Base-by-base conservation (phyloP, 2,113 vertebrate genomes). In the Typhlomys cinereus region DNA sequence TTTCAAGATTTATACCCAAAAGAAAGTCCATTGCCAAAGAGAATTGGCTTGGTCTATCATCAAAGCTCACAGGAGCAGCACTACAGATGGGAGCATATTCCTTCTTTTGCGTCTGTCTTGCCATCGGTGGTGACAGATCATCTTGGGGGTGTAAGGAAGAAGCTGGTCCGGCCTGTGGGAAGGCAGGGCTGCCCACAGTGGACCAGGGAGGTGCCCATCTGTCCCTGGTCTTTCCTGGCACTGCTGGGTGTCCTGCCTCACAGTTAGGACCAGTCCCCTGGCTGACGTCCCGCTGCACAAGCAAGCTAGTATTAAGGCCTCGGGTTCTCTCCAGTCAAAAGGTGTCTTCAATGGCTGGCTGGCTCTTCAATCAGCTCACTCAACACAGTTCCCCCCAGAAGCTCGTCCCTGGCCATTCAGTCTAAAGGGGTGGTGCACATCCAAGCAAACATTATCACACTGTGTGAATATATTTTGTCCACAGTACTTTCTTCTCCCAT, bases 181-280 rank as follows among this genome's bases (percentile, higher is more conserved):
- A 73, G 62, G 20, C 27, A 54, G 15, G 14, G 29, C 14, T 14
- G 10, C 0, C n/a, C 17, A 21, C 80, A 2, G 0, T 36, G 20
- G 61, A 11, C 14, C 15, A 80, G 25, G 39, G 36, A 41, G 31
- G 17, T 0, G 34, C 39, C 15, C 31, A 23, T 15, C 39, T n/a
- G n/a, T n/a, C n/a, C n/a, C n/a, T n/a, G n/a, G n/a, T n/a, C 17
- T 20, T 0, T 25, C 57, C 79, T 0, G 41, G 46, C 27, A 17
- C 29, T 12, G n/a, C 5, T 0, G 29, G 23, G 23, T 0, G 0
- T 9, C 64, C 10, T 1, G 7, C 4, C 67, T 13, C 36, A 29
- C 3, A 11, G 54, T 2, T 4, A 7, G 25, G 8, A 15, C 31
- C 83, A 11, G 2, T 11, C 52, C 21, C 76, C 50, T 1, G 12